Evolutionary conservation across 2,888 invertebrate species (phyloP), one percentile per base, ranked within the genome.

Genomic region (Prosopocoilus inquinatus): DNA sequence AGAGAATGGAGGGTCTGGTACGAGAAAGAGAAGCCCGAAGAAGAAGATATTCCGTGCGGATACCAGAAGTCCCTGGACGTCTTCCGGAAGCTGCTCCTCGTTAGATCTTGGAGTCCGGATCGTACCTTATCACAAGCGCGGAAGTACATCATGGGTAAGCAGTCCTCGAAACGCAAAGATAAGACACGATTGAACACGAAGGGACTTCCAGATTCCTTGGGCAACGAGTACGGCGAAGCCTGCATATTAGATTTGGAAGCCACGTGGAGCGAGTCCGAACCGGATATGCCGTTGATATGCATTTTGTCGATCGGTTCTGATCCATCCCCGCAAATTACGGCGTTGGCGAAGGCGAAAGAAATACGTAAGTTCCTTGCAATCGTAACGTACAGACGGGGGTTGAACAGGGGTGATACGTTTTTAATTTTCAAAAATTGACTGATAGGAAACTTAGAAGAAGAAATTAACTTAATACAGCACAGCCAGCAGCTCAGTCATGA

Each of bases 21-120:
- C 67, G 96, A 96, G 73, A 91, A 90, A 65, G 94, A 95, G 62
- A 90, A 88, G 64, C 96, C 96, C 0, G 96, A 96, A 76, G 90
- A 91, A 70, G 94, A 94, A 71, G 87, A 86, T 32, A 86, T 96
- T 52, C 96, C 96, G 0, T 94, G 93, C 72, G 93, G 92, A 0
- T 96, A 94, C 73, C 88, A 91, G 55, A 88, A 87, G 53, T 84
- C 86, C 41, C 79, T 96, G 33, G 96, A 96, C 71, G 90, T 94
- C 0, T 96, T 96, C 70, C 82, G 94, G 13, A 94, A 94, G 71
- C 75, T 90, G 28, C 76, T 97, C 12, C 78, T 97, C 11, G 90
- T 97, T 50, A 82, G 96, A 66, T 94, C 91, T 0, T 96, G 96
- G 96, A 94, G 95, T 75, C 96, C 96, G 0, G 96, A 97, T 73